Conservation (phyloP, 2,113 vertebrate genomes). For the Psilopogon haemacephalus region DNA sequence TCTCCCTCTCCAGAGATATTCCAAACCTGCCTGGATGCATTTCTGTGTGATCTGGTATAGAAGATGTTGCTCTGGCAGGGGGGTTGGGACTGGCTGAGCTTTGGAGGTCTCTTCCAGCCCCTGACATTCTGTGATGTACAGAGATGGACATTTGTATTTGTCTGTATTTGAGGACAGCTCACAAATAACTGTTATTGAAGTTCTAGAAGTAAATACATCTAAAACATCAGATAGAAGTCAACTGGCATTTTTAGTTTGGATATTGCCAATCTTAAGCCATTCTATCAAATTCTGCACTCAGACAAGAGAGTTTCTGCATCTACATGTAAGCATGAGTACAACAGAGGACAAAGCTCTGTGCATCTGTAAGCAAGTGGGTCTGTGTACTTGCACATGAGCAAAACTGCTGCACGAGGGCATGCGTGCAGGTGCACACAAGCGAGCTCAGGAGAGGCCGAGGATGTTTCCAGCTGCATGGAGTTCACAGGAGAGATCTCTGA, state of each 20-base stretch:
- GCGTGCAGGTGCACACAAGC: fast-evolving
- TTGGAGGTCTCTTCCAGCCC: no score
- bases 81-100: no score
- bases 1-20: no score
- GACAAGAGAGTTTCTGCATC: background rate
- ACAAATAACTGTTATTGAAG: background rate
- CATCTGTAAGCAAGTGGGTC: background rate
- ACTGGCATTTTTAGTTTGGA: background rate
- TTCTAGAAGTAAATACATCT: background rate
- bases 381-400: background rate
- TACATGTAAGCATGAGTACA: fast-evolving
- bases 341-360: background rate
- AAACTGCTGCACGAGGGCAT: background rate
- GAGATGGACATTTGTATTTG: background rate
- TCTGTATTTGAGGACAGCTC: background rate
- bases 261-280: background rate
- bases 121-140: no score
- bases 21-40: no score
- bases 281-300: background rate
- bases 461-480: slow-evolving; percentile 21
- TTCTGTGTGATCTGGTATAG: no score
- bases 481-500: background rate
- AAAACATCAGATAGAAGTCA: background rate
- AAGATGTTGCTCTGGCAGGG: no score
- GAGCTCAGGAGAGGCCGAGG: background rate